Evolutionary conservation across 2,113 vertebrate genomes (phyloP).

Genomic region (Sinocyclocheilus maitianheensis): DNA sequence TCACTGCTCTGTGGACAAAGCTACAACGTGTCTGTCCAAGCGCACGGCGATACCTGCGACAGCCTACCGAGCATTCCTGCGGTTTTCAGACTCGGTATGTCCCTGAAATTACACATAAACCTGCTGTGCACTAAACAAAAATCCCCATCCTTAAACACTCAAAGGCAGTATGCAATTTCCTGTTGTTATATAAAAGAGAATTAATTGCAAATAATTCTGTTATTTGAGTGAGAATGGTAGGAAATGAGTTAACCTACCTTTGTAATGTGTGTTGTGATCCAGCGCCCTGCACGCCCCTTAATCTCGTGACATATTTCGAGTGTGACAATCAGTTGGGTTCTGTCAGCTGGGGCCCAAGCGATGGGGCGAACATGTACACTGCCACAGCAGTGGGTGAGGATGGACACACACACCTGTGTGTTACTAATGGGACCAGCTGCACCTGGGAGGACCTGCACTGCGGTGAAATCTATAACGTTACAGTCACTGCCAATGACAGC

Average conservation of each 20-base stretch:
- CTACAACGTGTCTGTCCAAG: conserved; percentile 53
- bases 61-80: conserved; percentile 31
- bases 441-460: conserved; percentile 70
- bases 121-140: not conserved
- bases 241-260: not conserved
- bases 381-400: conserved; percentile 44
- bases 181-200: not conserved
- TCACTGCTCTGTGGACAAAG: conserved; percentile 55
- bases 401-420: conserved; percentile 52
- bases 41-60: conserved; percentile 41
- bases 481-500: conserved; percentile 58
- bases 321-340: conserved; percentile 42
- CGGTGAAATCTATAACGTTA: conserved; percentile 67
- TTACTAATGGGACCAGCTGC: conserved; percentile 63
- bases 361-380: conserved; percentile 48
- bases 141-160: not conserved
- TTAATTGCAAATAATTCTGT: not conserved
- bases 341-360: conserved; percentile 51
- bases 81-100: conserved; percentile 54
- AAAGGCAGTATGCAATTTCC: not conserved
- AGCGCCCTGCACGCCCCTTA: conserved; percentile 55
- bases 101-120: not conserved
- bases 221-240: not conserved
- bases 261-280: conserved; percentile 3
- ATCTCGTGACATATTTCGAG: conserved; percentile 12